A percentile compares a stretch with the other conserved stretches of the same genome.
phyloP scores from a whole-genome alignment of 2,113 vertebrate species.

The Chlorocebus sabaeus region DNA sequence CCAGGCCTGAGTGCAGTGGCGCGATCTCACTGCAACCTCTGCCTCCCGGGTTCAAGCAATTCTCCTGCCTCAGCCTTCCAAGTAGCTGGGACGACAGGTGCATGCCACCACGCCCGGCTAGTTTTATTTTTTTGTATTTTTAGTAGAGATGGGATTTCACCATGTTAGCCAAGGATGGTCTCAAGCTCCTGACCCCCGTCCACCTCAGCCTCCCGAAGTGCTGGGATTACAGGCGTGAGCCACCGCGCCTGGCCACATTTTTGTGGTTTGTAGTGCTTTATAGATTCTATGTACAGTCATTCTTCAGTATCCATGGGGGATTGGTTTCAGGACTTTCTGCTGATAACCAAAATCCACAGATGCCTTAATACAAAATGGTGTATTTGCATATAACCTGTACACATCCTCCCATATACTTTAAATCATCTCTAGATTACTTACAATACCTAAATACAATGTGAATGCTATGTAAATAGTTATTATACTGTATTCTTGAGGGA shows the following conservation, averaged over 20 bases:
- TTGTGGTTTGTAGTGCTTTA: not conserved
- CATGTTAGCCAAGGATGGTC: too few species aligned
- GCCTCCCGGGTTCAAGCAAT: too few species aligned
- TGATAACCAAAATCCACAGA: not conserved
- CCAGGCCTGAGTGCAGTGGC: too few species aligned
- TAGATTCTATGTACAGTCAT: not conserved
- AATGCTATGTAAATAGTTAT: not conserved
- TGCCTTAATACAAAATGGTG: not conserved
- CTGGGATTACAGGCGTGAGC: too few species aligned
- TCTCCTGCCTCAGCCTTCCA: too few species aligned
- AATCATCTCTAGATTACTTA: not conserved
- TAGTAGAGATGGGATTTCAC: too few species aligned
- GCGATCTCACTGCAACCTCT: too few species aligned
- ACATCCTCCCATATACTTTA: not conserved
- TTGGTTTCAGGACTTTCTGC: not conserved
- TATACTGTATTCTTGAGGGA: not conserved
- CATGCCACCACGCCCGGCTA: too few species aligned
- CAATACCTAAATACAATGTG: not conserved
- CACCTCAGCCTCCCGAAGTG: too few species aligned
- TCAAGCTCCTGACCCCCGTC: too few species aligned
- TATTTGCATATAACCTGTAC: not conserved
- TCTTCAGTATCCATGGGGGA: not conserved
- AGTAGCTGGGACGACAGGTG: too few species aligned
- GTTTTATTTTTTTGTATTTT: too few species aligned
- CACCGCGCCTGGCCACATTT: not conserved